Evolutionary conservation across 2,888 invertebrate species (phyloP), one percentile per base, ranked within the genome.

Genomic region (Drosophila prolongata): DNA sequence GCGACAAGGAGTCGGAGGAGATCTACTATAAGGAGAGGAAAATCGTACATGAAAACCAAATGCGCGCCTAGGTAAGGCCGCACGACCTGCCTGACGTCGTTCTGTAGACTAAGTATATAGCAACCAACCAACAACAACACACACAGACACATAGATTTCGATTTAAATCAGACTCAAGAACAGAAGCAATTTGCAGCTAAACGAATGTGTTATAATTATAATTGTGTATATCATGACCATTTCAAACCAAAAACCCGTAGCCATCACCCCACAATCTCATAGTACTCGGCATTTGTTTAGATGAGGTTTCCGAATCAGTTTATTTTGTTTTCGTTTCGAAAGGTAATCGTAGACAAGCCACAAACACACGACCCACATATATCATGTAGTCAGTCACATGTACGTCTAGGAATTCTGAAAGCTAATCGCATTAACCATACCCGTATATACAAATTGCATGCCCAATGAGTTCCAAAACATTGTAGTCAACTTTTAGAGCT

Each of bases 1-100:
- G 98, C 93, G 99, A 99, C 94, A 99, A 98, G 93, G 98, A 99
- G 93, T 98, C 97, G 89, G 98, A 99, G 93, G 98, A 99, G 93
- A 97, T 99, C 90, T 97, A 98, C 93, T 98, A 98, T 94, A 98
- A 98, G 94, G 98, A 99, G 93, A 96, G 98, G 92, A 98, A 98
- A 94, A 98, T 98, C 85, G 92, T 92, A 89, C 92, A 92, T 83
- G 92, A 92, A 87, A 91, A 91, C 89, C 92, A 92, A 92, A 90
- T 92, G 91, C 92, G 91, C 90, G 92, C 92, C 92, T 92, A 92
- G 92, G 92, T 91, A 92, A 92, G 92, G 91, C 91, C 92, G 92
- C 92, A 92, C 92, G 92, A 91, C 92, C 92, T 92, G 92, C 92
- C 92, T 89, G 92, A 92, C 91, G 92, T 92, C 90, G 92, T 92